A percentile compares a stretch with the other conserved stretches of the same genome.
phyloP scores from a whole-genome alignment of 2,888 invertebrate species.

The Molorchus minor region DNA sequence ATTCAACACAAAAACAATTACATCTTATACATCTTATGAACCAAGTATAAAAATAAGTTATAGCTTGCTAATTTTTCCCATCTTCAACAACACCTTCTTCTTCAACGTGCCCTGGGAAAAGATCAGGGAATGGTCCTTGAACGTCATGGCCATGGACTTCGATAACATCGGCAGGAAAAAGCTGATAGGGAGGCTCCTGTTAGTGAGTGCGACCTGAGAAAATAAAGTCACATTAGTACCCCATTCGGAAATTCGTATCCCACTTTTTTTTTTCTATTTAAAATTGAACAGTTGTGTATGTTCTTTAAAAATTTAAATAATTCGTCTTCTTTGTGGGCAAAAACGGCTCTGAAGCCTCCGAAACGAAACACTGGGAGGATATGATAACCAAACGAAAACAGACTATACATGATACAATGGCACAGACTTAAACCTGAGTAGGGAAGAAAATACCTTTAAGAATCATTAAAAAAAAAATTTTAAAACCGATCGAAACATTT shows the following conservation, averaged over 20 bases:
- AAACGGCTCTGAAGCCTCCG: slow-evolving; percentile 92
- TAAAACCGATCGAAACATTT: too few relatives aligned
- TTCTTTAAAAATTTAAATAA: too few relatives aligned
- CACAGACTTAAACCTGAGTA: slow-evolving; percentile 95
- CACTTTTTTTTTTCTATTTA: too few relatives aligned
- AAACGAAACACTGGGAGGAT: slow-evolving; percentile 98
- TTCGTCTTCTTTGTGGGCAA: slow-evolving; percentile 75
- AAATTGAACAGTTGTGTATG: too few relatives aligned
- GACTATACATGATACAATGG: slow-evolving; percentile 96
- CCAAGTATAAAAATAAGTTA: too few relatives aligned
- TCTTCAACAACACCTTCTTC: slow-evolving; percentile 95
- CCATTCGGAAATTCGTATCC: too few relatives aligned
- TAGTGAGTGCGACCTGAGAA: too few relatives aligned
- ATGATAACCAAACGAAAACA: slow-evolving; percentile 98
- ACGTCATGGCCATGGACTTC: slow-evolving; percentile 97
- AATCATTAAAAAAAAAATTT: too few relatives aligned
- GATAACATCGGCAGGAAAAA: slow-evolving; percentile 95
- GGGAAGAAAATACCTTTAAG: slow-evolving; percentile 52
- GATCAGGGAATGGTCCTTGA: slow-evolving; percentile 91
- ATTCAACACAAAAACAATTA: too few relatives aligned
- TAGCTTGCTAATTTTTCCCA: too few relatives aligned
- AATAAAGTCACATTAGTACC: too few relatives aligned
- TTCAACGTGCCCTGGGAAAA: slow-evolving; percentile 98
- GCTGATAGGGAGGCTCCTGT: slow-evolving; percentile 89
- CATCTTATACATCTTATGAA: too few relatives aligned